Conservation (phyloP, 2,888 invertebrate species). For the Holacanthella duospinosa region DNA sequence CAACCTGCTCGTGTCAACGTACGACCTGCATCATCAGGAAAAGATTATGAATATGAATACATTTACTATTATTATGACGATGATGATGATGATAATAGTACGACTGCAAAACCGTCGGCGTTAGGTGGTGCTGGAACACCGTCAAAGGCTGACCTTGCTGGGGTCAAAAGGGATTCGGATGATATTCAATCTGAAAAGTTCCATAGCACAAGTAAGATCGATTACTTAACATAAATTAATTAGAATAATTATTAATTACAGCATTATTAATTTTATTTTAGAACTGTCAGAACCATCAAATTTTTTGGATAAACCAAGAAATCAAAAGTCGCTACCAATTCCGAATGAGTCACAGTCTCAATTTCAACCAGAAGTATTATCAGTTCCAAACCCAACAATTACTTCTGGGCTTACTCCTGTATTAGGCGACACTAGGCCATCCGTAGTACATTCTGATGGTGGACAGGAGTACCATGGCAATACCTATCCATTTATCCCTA, state of each 20-base stretch:
- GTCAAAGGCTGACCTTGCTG: background rate
- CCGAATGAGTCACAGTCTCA: conserved; percentile 16
- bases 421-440: conserved; percentile 19
- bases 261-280: too few species aligned
- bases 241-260: too few species aligned
- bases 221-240: background rate
- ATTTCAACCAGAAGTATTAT: conserved; percentile 12
- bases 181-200: conserved; percentile 15
- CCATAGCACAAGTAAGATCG: conserved; percentile 11
- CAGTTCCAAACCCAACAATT: conserved; percentile 24
- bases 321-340: conserved; percentile 7
- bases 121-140: conserved; percentile 6
- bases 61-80: conserved; percentile 84
- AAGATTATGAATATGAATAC: conserved; percentile 84
- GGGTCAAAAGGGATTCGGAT: background rate
- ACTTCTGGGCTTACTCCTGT: background rate
- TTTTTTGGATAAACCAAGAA: conserved; percentile 3
- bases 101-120: conserved; percentile 15
- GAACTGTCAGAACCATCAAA: conserved; percentile 1
- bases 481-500: background rate
- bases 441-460: too few species aligned
- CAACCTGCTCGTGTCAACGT: conserved; percentile 64
- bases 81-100: conserved; percentile 44
- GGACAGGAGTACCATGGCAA: too few species aligned
- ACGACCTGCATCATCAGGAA: conserved; percentile 77